Percentiles rank a stretch among this genome's conserved stretches.
Conservation (phyloP, 2,888 invertebrate species). For the Torymus tubicola region DNA sequence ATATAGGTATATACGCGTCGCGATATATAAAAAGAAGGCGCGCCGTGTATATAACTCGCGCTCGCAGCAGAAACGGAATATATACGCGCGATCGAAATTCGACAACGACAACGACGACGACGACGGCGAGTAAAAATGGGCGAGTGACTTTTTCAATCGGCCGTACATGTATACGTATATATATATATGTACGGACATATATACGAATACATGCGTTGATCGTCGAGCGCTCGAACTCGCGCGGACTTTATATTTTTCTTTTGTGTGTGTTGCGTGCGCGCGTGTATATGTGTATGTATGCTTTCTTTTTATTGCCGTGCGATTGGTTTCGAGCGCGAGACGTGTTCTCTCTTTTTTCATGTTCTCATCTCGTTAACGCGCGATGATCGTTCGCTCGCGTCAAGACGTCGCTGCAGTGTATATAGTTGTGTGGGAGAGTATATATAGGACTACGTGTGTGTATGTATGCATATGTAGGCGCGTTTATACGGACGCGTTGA, state of each 20-base stretch:
- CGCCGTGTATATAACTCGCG: too few relatives aligned
- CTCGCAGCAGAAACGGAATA: too few relatives aligned
- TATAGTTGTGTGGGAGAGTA: background rate
- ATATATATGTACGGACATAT: background rate
- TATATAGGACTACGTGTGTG: background rate
- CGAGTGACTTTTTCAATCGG: too few relatives aligned
- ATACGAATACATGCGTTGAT: slow-evolving; percentile 57
- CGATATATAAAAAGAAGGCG: too few relatives aligned
- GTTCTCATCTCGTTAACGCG: slow-evolving; percentile 16
- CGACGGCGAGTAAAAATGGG: too few relatives aligned
- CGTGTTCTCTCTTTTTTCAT: background rate
- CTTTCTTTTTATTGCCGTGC: background rate
- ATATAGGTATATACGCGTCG: too few relatives aligned
- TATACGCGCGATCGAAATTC: too few relatives aligned
- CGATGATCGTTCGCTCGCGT: slow-evolving; percentile 21
- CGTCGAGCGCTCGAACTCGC: slow-evolving; percentile 73
- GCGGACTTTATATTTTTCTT: background rate
- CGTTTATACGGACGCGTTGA: background rate
- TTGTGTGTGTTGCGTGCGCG: background rate
- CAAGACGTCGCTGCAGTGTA: slow-evolving; percentile 7
- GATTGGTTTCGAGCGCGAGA: background rate
- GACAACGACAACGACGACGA: too few relatives aligned
- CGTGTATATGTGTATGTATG: background rate
- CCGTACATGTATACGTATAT: too few relatives aligned
- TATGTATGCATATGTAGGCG: background rate